Evolutionary conservation across 2,797 vertebrate genomes (phyloP).

Genomic region (Tapera naevia): DNA sequence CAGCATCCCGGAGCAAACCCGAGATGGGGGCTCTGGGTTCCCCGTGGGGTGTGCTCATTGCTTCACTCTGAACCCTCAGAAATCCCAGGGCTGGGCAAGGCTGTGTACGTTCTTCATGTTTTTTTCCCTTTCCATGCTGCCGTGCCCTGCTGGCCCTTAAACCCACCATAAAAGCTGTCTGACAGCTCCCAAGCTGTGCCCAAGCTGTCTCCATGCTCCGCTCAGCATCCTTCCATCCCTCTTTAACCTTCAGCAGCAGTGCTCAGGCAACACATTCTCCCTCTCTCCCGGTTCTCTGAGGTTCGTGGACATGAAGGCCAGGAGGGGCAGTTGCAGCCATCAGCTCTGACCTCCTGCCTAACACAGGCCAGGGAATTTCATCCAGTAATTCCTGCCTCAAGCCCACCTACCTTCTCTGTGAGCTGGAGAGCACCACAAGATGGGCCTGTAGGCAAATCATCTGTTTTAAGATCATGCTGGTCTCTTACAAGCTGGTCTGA

Average conservation of each 20-base stretch:
- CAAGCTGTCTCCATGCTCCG: neutral
- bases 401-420: neutral
- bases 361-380: neutral
- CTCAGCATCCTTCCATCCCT: neutral
- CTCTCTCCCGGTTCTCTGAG: neutral
- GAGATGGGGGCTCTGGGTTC: fast-evolving
- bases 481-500: neutral
- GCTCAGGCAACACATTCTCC: neutral
- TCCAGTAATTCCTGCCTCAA: neutral
- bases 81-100: neutral
- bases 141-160: neutral
- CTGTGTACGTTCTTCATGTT: neutral
- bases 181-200: neutral
- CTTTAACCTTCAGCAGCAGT: neutral
- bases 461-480: neutral
- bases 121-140: neutral
- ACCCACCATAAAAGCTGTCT: neutral
- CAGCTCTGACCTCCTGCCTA: neutral
- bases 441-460: neutral
- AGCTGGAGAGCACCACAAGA: neutral
- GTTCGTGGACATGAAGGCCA: neutral
- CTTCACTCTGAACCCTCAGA: neutral
- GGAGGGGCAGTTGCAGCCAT: neutral
- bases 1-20: neutral
- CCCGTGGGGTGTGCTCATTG: neutral